Evolutionary conservation across 2,113 vertebrate genomes (phyloP).

Genomic region (Leucoraja erinaceus): DNA sequence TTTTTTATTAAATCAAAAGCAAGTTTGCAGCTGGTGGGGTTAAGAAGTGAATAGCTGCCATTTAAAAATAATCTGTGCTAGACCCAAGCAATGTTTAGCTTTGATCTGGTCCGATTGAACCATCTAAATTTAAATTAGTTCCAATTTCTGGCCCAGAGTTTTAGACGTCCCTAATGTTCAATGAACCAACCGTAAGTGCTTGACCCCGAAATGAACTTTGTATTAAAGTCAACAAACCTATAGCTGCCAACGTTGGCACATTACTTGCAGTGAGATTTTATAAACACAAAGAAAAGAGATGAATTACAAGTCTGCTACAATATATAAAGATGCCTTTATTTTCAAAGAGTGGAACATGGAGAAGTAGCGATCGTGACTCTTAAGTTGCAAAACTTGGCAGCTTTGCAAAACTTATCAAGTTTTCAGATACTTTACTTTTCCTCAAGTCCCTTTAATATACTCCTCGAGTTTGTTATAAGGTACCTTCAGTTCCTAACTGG

Average conservation of each 20-base stretch:
- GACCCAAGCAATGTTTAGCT: conserved; percentile 6
- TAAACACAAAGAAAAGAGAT: conserved; percentile 21
- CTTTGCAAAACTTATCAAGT: not conserved
- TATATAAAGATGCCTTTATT: conserved; percentile 23
- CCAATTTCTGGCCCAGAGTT: conserved; percentile 29
- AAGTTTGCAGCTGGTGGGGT: conserved; percentile 22
- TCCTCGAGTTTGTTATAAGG: conserved; percentile 1
- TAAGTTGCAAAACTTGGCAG: conserved; percentile 9
- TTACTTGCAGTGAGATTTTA: conserved; percentile 5
- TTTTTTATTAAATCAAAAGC: conserved; percentile 19
- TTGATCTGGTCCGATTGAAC: conserved; percentile 30
- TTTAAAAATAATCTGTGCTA: conserved; percentile 22
- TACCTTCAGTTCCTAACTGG: not conserved
- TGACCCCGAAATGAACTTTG: conserved; percentile 31
- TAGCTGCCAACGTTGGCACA: conserved; percentile 35
- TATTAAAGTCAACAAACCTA: conserved; percentile 36
- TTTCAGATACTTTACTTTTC: not conserved
- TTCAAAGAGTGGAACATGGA: conserved; percentile 6
- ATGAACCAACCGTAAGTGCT: conserved; percentile 36
- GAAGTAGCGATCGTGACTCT: not conserved
- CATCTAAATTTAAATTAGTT: conserved; percentile 39
- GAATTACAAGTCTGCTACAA: conserved; percentile 13
- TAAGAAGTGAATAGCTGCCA: conserved; percentile 36
- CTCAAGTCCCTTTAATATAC: not conserved
- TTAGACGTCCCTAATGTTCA: conserved; percentile 31